These are phyloP conservation scores for Drosophila cardini DNA, from an alignment of 1,140 invertebrate genomes.

Conservation along the genomic window DNA sequence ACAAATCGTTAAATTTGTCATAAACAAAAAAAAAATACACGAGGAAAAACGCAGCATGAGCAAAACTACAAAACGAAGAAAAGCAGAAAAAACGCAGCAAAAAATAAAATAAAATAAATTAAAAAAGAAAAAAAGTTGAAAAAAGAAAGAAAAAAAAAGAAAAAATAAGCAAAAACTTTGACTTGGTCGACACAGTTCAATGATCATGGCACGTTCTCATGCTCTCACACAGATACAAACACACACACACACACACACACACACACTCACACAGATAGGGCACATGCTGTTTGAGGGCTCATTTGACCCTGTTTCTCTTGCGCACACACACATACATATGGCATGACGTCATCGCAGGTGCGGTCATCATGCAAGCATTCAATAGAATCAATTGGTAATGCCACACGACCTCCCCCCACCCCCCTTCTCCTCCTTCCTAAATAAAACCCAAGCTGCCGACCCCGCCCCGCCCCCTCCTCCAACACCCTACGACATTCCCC, in stretches of 20 bases:
- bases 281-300: constrained; percentile 10
- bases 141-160: constrained; percentile 12
- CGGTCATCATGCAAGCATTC: constrained; percentile 50
- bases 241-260: constrained; percentile 5
- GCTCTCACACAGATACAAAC: constrained; percentile 33
- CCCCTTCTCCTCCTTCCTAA: background rate
- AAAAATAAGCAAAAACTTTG: constrained; percentile 26
- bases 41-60: constrained; percentile 24
- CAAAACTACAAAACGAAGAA: constrained; percentile 18
- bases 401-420: background rate
- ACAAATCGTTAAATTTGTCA: constrained; percentile 46
- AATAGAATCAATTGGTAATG: constrained; percentile 39
- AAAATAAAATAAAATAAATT: background rate
- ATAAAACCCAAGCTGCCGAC: no score
- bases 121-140: background rate
- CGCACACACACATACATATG: constrained; percentile 18
- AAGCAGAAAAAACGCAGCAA: constrained; percentile 1
- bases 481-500: background rate
- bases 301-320: constrained; percentile 29
- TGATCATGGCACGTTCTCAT: constrained; percentile 70
- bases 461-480: background rate
- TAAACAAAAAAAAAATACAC: constrained; percentile 31
- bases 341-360: constrained; percentile 55
- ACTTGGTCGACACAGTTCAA: constrained; percentile 49
- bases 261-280: constrained; percentile 11